Conservation (phyloP, 2,113 vertebrate species). For the Cyprinodon brontotheroides region DNA sequence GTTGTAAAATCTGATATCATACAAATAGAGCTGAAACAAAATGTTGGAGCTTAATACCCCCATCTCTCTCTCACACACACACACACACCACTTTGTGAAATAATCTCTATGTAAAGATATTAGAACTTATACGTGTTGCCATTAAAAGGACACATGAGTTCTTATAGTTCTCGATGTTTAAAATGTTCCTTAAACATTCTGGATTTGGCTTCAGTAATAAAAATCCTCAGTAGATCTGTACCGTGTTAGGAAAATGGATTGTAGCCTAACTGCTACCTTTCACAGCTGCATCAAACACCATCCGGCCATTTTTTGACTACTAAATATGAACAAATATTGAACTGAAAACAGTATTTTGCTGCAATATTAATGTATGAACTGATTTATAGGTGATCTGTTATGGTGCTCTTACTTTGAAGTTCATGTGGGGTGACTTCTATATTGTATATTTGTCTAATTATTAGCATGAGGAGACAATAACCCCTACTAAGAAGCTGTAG, state of each 20-base stretch:
- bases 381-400: background rate
- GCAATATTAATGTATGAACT: background rate
- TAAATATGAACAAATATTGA: background rate
- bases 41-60: background rate
- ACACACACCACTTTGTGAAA: too few relatives aligned
- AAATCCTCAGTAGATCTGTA: background rate
- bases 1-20: constrained; percentile 3
- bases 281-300: background rate
- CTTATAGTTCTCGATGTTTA: too few relatives aligned
- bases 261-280: background rate
- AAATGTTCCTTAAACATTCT: too few relatives aligned
- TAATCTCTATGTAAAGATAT: too few relatives aligned
- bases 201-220: too few relatives aligned
- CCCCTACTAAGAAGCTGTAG: background rate
- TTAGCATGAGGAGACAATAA: background rate
- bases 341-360: too few relatives aligned
- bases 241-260: background rate
- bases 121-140: too few relatives aligned
- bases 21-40: background rate
- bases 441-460: too few relatives aligned
- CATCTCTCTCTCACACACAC: too few relatives aligned
- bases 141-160: too few relatives aligned
- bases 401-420: background rate
- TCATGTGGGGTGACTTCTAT: background rate
- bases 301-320: background rate